Evolutionary conservation across 37 sponge, comb jelly and placozoan genomes (phyloP).

Genomic region (Spongia lamella): DNA sequence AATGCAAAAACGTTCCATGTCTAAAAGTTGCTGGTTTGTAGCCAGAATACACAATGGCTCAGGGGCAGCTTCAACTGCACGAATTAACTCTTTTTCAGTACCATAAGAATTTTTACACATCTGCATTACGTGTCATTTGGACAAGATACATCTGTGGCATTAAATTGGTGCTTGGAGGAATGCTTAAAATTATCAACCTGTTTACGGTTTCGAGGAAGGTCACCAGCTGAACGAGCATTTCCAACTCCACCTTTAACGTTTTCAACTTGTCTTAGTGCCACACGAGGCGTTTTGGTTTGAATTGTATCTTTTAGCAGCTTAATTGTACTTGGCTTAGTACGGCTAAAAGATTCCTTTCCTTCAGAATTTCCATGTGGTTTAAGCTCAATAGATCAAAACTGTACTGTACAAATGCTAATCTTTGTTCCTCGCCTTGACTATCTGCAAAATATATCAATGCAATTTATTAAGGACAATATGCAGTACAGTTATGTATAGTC

Average conservation of each 20-base stretch:
- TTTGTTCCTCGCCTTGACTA: too few species aligned
- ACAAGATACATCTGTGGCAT: background rate
- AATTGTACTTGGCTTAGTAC: too few species aligned
- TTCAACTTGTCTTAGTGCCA: conserved; percentile 30
- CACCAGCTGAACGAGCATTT: conserved; percentile 8
- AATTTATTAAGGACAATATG: too few species aligned
- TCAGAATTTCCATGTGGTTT: too few species aligned
- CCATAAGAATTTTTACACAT: conserved; percentile 21
- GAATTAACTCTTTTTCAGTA: background rate
- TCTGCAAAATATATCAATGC: too few species aligned
- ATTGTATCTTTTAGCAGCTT: too few species aligned
- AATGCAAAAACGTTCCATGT: conserved; percentile 9
- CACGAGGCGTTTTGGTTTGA: too few species aligned
- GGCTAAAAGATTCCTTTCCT: too few species aligned
- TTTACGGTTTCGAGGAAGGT: conserved; percentile 31
- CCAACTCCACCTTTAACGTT: conserved; percentile 28
- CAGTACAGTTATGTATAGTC: too few species aligned
- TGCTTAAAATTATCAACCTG: conserved; percentile 19
- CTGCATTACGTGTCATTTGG: conserved; percentile 13
- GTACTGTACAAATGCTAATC: too few species aligned
- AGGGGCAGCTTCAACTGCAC: conserved; percentile 36
- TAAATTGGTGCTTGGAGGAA: background rate
- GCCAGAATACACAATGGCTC: conserved; percentile 49
- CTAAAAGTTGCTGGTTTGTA: conserved; percentile 26
- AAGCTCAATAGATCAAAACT: too few species aligned